Evolutionary conservation across 1,140 invertebrate species (phyloP).

Genomic region (Musca domestica): DNA sequence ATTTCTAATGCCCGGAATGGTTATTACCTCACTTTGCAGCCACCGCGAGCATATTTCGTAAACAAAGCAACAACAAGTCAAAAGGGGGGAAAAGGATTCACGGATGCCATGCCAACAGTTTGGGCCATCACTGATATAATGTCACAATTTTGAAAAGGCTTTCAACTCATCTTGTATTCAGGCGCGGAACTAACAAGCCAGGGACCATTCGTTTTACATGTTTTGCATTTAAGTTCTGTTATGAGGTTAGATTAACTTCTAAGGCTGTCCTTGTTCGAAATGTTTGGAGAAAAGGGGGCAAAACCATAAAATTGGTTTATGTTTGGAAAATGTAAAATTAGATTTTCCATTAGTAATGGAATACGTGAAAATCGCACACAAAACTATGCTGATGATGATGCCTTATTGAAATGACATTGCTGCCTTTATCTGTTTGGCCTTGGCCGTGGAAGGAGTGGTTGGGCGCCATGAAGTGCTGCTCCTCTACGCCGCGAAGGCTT

Average conservation of each 20-base stretch:
- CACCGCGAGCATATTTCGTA: not conserved
- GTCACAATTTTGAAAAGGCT: constrained; percentile 6
- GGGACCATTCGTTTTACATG: too few relatives aligned
- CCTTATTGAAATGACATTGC: not conserved
- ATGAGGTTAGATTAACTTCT: constrained; percentile 2
- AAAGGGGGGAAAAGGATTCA: not conserved
- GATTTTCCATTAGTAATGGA: constrained; percentile 9
- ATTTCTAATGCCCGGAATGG: not conserved
- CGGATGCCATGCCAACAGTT: not conserved
- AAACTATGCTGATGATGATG: not conserved
- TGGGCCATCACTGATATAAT: not conserved
- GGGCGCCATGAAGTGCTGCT: too few relatives aligned
- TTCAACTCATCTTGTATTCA: constrained; percentile 2
- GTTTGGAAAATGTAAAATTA: constrained; percentile 11
- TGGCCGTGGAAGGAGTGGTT: not conserved
- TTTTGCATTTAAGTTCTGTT: constrained; percentile 2
- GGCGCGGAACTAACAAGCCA: not conserved
- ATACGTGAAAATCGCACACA: not conserved
- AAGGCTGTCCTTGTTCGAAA: not conserved
- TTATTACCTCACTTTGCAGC: too few relatives aligned
- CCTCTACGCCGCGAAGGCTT: not conserved
- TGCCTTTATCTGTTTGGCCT: not conserved
- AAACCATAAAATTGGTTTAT: constrained; percentile 18
- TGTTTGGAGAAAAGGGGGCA: not conserved
- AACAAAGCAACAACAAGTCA: constrained; percentile 2